A percentile compares a stretch with the other conserved stretches of the same genome.
Conservation (phyloP, 2,888 invertebrate genomes). For the Heliconius charithonia region DNA sequence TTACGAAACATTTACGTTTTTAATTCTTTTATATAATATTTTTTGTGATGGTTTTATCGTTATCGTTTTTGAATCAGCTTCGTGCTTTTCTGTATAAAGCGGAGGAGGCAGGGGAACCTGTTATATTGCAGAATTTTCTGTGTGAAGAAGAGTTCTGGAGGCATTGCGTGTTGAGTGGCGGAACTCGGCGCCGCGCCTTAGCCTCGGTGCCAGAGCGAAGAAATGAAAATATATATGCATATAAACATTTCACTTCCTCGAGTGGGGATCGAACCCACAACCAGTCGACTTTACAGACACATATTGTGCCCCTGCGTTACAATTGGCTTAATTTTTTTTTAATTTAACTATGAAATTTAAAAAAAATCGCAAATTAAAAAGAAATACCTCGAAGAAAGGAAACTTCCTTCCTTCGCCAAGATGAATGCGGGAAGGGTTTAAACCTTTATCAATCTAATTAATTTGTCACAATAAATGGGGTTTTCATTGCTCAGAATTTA, state of each 20-base stretch:
- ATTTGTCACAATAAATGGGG: constrained; percentile 48
- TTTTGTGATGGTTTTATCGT: background rate
- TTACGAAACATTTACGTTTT: background rate
- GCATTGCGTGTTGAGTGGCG: no score
- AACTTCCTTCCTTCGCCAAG: constrained; percentile 36
- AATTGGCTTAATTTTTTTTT: background rate
- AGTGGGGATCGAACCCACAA: no score
- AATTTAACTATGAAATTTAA: background rate
- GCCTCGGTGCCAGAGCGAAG: no score
- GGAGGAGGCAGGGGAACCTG: background rate
- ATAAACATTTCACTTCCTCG: no score
- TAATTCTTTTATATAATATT: background rate
- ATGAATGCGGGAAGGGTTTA: constrained; percentile 45
- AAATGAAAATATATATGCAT: no score
- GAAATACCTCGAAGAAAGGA: constrained; percentile 29
- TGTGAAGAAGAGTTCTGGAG: background rate
- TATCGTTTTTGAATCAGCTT: no score
- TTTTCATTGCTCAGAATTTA: constrained; percentile 46
- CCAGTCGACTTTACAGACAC: no score
- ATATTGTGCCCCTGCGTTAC: no score
- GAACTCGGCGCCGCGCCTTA: no score
- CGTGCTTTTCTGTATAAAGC: no score
- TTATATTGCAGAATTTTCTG: background rate
- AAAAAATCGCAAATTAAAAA: background rate
- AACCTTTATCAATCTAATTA: constrained; percentile 48